Base-by-base conservation (phyloP, 2,888 invertebrate species). In the Lithophane semibrunnea region DNA sequence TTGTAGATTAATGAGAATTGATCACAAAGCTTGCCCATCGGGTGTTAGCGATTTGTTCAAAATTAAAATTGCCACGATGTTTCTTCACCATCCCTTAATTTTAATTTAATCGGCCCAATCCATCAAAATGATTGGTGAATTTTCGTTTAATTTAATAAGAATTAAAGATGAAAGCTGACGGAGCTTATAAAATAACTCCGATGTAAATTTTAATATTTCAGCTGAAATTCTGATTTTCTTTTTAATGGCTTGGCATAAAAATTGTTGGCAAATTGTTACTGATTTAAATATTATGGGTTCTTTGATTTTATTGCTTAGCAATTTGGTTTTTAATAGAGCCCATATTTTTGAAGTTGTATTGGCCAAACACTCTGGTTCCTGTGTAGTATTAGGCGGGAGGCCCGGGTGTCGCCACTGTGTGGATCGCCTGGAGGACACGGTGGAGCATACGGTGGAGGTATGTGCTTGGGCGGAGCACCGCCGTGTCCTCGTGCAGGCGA, bases 131-230 rank as follows among this genome's bases (percentile, higher is more conserved):
- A 71, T 71, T 71, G 66, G 58, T 21, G 18, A 58, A 71, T 82
- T 71, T 77, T 77, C 60, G 37, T 71, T 77, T 54, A 58, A 82
- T 82, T 64, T 67, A 21, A 70, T 61, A 13, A 58, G 16, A 80
- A 64, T 79, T 64, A 68, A 54, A 80, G 21, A 64, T 68, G 52
- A 75, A 80, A 47, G 75, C 79, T 80, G 79, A 75, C 67, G 56
- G n/a, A 18, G 44, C 54, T 73, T 80, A n/a, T 29, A 24, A 68
- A 75, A 75, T 64, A 56, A 75, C 56, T 68, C 7, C 29, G 21
- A 42, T 64, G 37, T 44, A 74, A 74, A 68, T 74, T 63, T 18
- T 44, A 24, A 67, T 74, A 63, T 67, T 75, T 79, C 67, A 80
- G 67, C 78, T 54, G 54, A 61, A 79, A 73, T 66, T 66, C 2